Evolutionary conservation across 2,797 vertebrate species (phyloP), one percentile per base, ranked within the genome.

Genomic region (Alca torda): DNA sequence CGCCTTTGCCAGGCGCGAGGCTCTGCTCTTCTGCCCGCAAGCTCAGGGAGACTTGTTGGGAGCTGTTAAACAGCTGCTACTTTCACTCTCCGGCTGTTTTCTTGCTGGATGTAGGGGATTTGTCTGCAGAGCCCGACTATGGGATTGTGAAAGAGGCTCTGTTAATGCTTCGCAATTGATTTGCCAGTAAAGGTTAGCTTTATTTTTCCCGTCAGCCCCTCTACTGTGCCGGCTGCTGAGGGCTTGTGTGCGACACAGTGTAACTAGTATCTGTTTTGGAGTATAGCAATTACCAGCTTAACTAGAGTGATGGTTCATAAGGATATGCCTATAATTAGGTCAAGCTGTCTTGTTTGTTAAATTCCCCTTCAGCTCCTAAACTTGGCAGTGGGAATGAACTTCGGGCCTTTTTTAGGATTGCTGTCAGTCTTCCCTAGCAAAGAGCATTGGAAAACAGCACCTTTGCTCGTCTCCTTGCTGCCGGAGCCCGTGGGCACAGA

Each of bases 31-130:
- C 84, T 89, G 69, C 68, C 64, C 6, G 9, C 0, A 0, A 78
- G 81, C 82, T 84, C 84, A 77, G 26, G 23, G 75, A 80, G 56
- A 46, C 82, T 85, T 72, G 51, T 20, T 77, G 24, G 78, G 64
- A 70, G 41, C 90, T 94, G 70, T 63, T 51, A 37, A 93, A 89
- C 96, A 97, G 94, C 95, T 96, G 97, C 89, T 78, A 0, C 85
- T 84, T 95, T 96, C 93, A 89, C 41, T 95, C 85, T 35, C 45
- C 6, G 43, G 28, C 89, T 95, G 87, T 87, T 94, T 95, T 82
- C 72, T 63, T 70, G 74, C 85, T 92, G 88, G 70, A 4, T 73
- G 6, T 50, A 23, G 33, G 79, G 70, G 46, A 46, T 80, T 63
- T 90, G 63, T 89, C 41, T 86, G 51, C 70, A 24, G 15, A 91